Evolutionary conservation across 2,797 vertebrate species (phyloP), one percentile per base, ranked within the genome.

Genomic region (Karalla daura): DNA sequence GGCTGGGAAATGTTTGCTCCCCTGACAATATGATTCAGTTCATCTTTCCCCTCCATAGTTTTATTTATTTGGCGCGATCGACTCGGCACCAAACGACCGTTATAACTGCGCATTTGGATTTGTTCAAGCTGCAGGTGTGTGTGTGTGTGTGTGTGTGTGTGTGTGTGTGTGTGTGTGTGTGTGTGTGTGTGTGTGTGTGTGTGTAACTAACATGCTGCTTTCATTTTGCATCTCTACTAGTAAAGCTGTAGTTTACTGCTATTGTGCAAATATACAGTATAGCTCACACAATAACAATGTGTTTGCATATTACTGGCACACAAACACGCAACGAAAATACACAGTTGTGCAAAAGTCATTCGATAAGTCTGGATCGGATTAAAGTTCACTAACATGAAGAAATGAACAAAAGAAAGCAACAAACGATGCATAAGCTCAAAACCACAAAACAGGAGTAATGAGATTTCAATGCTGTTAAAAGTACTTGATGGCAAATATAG

Each of bases 1-100:
- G 65, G 54, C 30, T 7, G 40, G 68, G 77, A 71, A 87, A 88
- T 76, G 64, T 76, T 61, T 85, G 66, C 50, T 69, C 69, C 39
- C 33, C 46, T 60, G 39, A 15, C 41, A 52, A 66, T 53, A 68
- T 71, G 69, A 77, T 76, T 40, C 52, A 32, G 45, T 43, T 65
- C 63, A 46, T 64, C 39, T 44, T 63, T 81, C 49, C 40, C 23
- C n/a, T 37, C 7, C 7, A 5, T 17, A 3, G 7, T 55, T 83
- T 70, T 54, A 72, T 84, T 72, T 30, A 51, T 62, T 75, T 86
- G 69, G 77, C 74, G 63, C 32, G 33, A 41, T 28, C 1, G 21
- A 41, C 46, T 44, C 5, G 0, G 41, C 76, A 36, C 17, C 4
- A 2, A 51, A 50, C 67, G 63, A 41, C 39, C 35, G n/a, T 44